Conservation (phyloP, 2,888 invertebrate species). For the Euzophera pinguis region DNA sequence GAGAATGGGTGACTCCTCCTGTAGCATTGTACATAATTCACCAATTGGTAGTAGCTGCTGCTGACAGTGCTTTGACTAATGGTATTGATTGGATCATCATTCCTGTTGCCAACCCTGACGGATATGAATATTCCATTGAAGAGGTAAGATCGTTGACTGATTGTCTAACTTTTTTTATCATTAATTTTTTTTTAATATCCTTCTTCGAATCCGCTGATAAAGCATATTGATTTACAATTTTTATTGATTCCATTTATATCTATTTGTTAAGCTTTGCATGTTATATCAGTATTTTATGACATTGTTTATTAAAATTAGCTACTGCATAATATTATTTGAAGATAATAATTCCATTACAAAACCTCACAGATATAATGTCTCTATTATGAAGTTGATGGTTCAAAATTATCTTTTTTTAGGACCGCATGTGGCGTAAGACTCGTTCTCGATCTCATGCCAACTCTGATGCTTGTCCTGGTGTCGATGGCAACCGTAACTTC, state of each 20-base stretch:
- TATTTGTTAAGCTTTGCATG: background rate
- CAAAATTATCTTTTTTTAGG: slow-evolving; percentile 61
- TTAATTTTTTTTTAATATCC: too few relatives aligned
- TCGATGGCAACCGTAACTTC: slow-evolving; percentile 89
- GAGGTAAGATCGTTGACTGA: too few relatives aligned
- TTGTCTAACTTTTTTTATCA: too few relatives aligned
- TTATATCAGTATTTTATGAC: background rate
- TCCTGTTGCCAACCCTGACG: slow-evolving; percentile 86
- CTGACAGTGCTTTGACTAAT: slow-evolving; percentile 69
- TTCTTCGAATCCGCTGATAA: background rate
- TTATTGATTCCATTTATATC: background rate
- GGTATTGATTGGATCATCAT: slow-evolving; percentile 84
- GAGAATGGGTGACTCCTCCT: slow-evolving; percentile 87
- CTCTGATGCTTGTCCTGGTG: slow-evolving; percentile 81
- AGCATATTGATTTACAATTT: background rate
- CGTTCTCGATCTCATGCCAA: slow-evolving; percentile 70
- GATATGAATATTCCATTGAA: slow-evolving; percentile 83
- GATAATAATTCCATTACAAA: too few relatives aligned
- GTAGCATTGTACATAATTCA: slow-evolving; percentile 84
- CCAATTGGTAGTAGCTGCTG: slow-evolving; percentile 80
- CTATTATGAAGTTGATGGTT: too few relatives aligned
- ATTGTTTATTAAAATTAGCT: slow-evolving; percentile 4
- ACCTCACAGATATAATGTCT: too few relatives aligned
- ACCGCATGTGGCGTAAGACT: slow-evolving; percentile 86
- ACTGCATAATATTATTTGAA: background rate